Percentiles rank a stretch among this genome's conserved stretches.
phyloP scores from a whole-genome alignment of 2,797 vertebrate species.

The Acanthurus tractus region DNA sequence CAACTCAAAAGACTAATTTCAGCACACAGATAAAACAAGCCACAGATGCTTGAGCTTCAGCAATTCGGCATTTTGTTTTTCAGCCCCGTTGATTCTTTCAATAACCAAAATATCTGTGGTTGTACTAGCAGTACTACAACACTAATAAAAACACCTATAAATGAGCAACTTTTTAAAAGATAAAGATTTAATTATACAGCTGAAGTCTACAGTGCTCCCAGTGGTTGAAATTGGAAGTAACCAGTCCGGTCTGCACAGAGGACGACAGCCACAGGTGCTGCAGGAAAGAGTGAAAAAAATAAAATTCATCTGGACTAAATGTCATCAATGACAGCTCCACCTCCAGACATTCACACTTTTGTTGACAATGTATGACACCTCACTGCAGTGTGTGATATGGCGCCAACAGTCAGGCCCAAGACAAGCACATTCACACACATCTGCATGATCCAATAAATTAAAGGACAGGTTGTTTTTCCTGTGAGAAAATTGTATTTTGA shows the following conservation, averaged over 20 bases:
- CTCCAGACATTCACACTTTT: constrained; percentile 40
- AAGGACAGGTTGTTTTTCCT: constrained; percentile 16
- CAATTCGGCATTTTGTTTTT: constrained; percentile 54
- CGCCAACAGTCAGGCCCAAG: neutral
- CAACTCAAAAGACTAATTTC: constrained; percentile 72
- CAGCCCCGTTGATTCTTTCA: constrained; percentile 31
- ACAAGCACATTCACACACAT: constrained; percentile 26
- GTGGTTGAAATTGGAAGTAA: constrained; percentile 28
- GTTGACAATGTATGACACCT: constrained; percentile 21
- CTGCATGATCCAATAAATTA: constrained; percentile 11
- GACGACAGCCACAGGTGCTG: constrained; percentile 6
- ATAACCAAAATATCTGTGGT: constrained; percentile 39
- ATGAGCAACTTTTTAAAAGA: constrained; percentile 5
- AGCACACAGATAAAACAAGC: constrained; percentile 66
- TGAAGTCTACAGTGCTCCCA: constrained; percentile 20
- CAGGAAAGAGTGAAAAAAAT: constrained; percentile 37
- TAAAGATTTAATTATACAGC: constrained; percentile 1
- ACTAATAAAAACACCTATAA: constrained; percentile 27
- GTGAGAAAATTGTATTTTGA: constrained; percentile 18
- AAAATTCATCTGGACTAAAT: constrained; percentile 37
- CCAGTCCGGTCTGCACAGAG: neutral
- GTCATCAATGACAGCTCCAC: constrained; percentile 33
- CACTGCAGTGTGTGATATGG: constrained; percentile 13
- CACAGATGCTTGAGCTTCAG: constrained; percentile 54
- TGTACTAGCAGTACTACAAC: neutral